A percentile compares a stretch with the other conserved stretches of the same genome.
These are phyloP conservation scores for Cavia aperea DNA, from an alignment of 2,113 vertebrate genomes.

Conservation along the genomic window DNA sequence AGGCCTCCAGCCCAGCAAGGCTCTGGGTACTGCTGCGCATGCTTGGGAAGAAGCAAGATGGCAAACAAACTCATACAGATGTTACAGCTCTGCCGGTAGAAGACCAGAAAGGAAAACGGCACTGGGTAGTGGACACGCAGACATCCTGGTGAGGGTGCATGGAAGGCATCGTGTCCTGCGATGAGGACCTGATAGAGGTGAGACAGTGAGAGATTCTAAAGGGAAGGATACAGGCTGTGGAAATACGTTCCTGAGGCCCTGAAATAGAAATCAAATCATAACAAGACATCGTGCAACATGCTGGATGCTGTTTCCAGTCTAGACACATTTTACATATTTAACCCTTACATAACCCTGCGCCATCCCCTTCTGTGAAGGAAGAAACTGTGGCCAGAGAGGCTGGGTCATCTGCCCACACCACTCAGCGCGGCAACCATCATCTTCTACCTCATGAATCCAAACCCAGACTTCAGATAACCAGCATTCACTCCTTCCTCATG, in stretches of 20 bases:
- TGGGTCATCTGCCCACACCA: neutral
- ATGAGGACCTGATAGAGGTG: neutral
- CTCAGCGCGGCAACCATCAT: neutral
- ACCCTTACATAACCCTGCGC: neutral
- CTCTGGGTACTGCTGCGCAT: neutral
- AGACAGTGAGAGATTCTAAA: neutral
- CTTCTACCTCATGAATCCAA: neutral
- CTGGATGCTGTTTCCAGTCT: neutral
- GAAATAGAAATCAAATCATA: neutral
- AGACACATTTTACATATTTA: neutral
- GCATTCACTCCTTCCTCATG: neutral
- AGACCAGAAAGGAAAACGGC: neutral
- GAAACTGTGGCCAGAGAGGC: neutral
- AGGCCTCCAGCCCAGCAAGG: neutral
- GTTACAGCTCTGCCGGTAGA: neutral
- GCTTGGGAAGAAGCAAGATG: neutral
- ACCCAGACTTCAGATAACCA: neutral
- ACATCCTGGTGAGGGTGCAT: neutral
- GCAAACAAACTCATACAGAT: neutral
- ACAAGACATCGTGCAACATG: neutral
- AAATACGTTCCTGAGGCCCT: neutral
- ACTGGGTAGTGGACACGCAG: neutral
- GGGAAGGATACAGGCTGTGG: neutral
- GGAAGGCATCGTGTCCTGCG: neutral
- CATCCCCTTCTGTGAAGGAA: neutral